Evolutionary conservation across 2,113 vertebrate species (phyloP).

Genomic region (Syngnathus floridae): DNA sequence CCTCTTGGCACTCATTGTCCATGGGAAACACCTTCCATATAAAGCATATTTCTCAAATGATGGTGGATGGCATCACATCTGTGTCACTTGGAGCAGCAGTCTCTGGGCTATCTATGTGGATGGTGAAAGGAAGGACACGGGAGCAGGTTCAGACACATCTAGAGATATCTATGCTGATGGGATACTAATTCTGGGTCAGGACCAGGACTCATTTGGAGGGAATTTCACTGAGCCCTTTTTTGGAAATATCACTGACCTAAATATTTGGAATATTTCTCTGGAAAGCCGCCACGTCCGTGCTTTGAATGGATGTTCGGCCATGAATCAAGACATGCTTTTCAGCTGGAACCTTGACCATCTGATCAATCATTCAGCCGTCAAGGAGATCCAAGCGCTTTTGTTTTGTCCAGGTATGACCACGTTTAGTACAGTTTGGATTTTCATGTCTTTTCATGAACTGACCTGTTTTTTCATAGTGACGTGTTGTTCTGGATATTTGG

Average conservation of each 20-base stretch:
- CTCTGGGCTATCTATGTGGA: slow-evolving; percentile 77
- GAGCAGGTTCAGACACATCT: slow-evolving; percentile 42
- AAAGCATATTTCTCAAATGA: slow-evolving; percentile 73
- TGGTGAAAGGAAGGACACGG: slow-evolving; percentile 60
- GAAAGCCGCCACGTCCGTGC: slow-evolving; percentile 60
- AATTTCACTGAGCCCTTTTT: slow-evolving; percentile 86
- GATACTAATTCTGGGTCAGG: slow-evolving; percentile 83
- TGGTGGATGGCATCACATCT: slow-evolving; percentile 81
- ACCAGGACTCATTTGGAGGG: slow-evolving; percentile 85
- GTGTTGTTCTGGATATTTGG: neutral
- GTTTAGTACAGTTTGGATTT: neutral
- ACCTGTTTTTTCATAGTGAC: neutral
- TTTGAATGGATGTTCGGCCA: slow-evolving; percentile 62
- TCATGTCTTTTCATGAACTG: neutral
- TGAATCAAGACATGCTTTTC: slow-evolving; percentile 63
- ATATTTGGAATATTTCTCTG: slow-evolving; percentile 73
- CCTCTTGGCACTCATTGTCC: slow-evolving; percentile 77
- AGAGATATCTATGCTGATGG: slow-evolving; percentile 73
- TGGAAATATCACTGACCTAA: slow-evolving; percentile 81
- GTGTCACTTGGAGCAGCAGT: slow-evolving; percentile 71
- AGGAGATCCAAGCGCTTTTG: slow-evolving; percentile 44
- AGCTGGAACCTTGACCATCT: slow-evolving; percentile 63
- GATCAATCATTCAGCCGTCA: slow-evolving; percentile 60
- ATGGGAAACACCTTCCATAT: slow-evolving; percentile 78
- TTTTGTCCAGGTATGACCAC: slow-evolving; percentile 72